phyloP scores from a whole-genome alignment of 2,888 invertebrate genomes.

The Temnothorax rugatulus region DNA sequence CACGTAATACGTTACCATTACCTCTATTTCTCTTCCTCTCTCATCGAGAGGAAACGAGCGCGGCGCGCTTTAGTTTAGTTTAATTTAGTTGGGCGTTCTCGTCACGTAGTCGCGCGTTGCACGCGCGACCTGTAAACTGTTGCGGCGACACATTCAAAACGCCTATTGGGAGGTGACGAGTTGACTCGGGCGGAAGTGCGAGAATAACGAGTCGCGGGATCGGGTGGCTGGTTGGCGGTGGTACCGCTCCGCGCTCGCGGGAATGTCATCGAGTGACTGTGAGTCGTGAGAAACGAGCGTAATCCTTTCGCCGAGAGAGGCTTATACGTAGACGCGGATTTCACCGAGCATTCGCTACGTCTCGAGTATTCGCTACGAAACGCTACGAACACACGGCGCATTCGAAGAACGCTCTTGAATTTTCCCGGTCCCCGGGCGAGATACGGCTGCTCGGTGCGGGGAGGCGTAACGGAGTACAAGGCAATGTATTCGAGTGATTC shows the following conservation, averaged over 20 bases:
- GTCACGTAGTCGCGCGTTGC: conserved; percentile 41
- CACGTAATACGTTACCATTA: conserved; percentile 44
- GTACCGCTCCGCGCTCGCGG: too few species aligned
- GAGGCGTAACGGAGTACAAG: background rate
- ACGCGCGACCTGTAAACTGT: conserved; percentile 28
- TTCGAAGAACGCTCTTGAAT: background rate
- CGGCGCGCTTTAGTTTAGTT: conserved; percentile 48
- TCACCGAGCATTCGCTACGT: background rate
- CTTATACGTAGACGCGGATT: conserved; percentile 15
- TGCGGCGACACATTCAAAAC: conserved; percentile 38
- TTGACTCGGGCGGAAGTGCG: background rate
- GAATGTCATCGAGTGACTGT: conserved; percentile 33
- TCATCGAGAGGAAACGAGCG: conserved; percentile 8
- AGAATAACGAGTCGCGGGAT: conserved; percentile 20
- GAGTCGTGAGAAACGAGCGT: conserved; percentile 27
- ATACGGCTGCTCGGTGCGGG: background rate
- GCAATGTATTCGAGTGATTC: conserved; percentile 9
- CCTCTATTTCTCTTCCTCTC: conserved; percentile 1
- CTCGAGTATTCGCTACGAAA: conserved; percentile 7
- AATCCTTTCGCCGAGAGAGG: conserved; percentile 28
- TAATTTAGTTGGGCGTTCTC: conserved; percentile 56
- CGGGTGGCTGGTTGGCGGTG: background rate
- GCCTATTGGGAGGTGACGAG: conserved; percentile 15
- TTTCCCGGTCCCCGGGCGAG: background rate
- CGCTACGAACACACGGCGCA: conserved; percentile 8